Percentiles rank a stretch among this genome's conserved stretches.
phyloP scores from a whole-genome alignment of 2,888 invertebrate species.

The Neelides folsomi region DNA sequence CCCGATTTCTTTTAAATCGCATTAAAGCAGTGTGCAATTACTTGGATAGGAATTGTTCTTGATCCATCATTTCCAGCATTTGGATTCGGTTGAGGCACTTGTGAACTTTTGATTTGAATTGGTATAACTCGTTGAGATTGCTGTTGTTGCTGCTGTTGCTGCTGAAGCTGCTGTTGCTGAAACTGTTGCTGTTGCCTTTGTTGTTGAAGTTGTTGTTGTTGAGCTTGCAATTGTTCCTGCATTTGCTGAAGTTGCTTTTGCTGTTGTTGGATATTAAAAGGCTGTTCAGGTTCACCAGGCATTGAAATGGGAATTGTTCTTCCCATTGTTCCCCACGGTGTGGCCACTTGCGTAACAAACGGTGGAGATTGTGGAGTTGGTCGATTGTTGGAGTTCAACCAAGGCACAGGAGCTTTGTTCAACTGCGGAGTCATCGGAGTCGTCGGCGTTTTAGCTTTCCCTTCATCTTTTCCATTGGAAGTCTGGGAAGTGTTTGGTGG shows the following conservation, averaged over 20 bases:
- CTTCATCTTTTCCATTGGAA: conserved; percentile 23
- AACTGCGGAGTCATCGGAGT: conserved; percentile 35
- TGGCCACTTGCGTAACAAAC: conserved; percentile 21
- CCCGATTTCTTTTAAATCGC: too few species aligned
- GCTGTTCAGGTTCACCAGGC: conserved; percentile 1
- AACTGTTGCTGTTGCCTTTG: conserved; percentile 33
- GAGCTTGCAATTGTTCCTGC: conserved; percentile 28
- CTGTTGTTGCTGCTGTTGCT: conserved; percentile 34
- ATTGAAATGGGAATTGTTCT: conserved; percentile 28
- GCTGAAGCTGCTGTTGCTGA: conserved; percentile 11
- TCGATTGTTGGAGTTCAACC: conserved; percentile 42
- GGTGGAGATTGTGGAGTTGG: conserved; percentile 37
- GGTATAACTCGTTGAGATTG: conserved; percentile 24
- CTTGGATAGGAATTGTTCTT: conserved; percentile 31
- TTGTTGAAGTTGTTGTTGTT: conserved; percentile 24
- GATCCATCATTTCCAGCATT: conserved; percentile 1
- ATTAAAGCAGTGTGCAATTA: conserved; percentile 5
- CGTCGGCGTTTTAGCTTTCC: conserved; percentile 12
- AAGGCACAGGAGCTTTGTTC: conserved; percentile 49
- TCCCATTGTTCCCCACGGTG: conserved; percentile 18
- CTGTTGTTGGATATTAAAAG: conserved; percentile 8
- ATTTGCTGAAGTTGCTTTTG: conserved; percentile 29
- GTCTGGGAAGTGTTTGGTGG: conserved; percentile 31
- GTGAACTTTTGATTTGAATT: conserved; percentile 33
- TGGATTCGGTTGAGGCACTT: conserved; percentile 5